Conservation (phyloP, 2,113 vertebrate species). For the Dissostichus mawsoni region DNA sequence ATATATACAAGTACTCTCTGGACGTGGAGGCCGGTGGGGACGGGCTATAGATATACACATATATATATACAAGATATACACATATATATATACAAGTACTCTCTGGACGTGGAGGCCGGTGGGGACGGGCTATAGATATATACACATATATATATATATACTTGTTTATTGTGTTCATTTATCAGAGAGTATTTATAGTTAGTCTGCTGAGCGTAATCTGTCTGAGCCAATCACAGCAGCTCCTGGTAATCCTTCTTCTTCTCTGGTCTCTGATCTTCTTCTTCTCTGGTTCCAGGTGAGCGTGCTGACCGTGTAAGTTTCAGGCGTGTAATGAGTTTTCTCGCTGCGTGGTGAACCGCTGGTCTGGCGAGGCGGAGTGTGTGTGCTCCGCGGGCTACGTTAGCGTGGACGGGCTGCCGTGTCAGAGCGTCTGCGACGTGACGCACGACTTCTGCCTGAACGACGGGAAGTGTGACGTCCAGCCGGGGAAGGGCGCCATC, state of each 20-base stretch:
- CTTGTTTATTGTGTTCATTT: too few species aligned
- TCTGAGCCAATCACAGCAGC: slow-evolving; percentile 72
- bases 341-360: slow-evolving; percentile 89
- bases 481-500: slow-evolving; percentile 93
- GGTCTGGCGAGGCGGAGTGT: slow-evolving; percentile 93
- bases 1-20: too few species aligned
- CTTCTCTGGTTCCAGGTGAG: slow-evolving; percentile 85
- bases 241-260: slow-evolving; percentile 41
- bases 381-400: slow-evolving; percentile 92
- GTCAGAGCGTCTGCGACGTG: slow-evolving; percentile 93
- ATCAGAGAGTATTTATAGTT: too few species aligned
- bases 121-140: too few species aligned
- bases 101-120: too few species aligned
- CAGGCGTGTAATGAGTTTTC: slow-evolving; percentile 96
- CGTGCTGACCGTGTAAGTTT: slow-evolving; percentile 95
- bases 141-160: too few species aligned
- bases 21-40: too few species aligned
- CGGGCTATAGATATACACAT: too few species aligned
- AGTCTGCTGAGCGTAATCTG: slow-evolving; percentile 57
- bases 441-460: slow-evolving; percentile 93
- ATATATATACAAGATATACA: too few species aligned
- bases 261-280: neutral
- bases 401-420: slow-evolving; percentile 91
- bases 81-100: too few species aligned
- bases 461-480: slow-evolving; percentile 94